Conservation (phyloP, 2,797 vertebrate species). For the Molossus molossus region DNA sequence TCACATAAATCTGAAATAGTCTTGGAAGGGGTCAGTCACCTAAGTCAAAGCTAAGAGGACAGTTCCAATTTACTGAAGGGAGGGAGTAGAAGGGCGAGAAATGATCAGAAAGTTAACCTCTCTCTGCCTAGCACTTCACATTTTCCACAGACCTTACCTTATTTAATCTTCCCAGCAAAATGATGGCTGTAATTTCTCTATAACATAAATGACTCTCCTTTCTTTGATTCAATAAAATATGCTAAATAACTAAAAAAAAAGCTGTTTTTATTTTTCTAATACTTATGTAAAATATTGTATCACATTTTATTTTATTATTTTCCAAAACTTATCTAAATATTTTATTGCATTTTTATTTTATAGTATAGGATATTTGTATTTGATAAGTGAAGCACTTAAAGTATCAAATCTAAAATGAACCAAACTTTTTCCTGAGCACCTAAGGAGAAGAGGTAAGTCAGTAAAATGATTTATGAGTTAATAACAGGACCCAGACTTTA, state of each 20-base stretch:
- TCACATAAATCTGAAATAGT: not conserved
- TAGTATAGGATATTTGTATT: not conserved
- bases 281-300: not conserved
- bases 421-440: not conserved
- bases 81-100: not conserved
- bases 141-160: not conserved
- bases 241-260: not conserved
- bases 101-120: not conserved
- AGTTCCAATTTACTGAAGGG: not conserved
- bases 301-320: constrained; percentile 47
- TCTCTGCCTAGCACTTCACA: not conserved
- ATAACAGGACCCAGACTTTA: not conserved
- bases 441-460: not conserved
- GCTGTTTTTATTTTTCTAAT: constrained; percentile 18
- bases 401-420: constrained; percentile 19
- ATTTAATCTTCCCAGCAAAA: constrained; percentile 19
- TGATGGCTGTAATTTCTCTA: not conserved
- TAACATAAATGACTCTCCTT: not conserved
- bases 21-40: not conserved
- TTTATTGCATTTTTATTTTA: not conserved
- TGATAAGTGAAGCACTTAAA: not conserved
- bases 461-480: constrained; percentile 43
- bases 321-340: not conserved
- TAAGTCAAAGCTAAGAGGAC: not conserved
- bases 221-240: constrained; percentile 14